Percentiles rank a stretch among this genome's conserved stretches.
phyloP scores from a whole-genome alignment of 2,888 invertebrate species.

The Cynaeus angustus region DNA sequence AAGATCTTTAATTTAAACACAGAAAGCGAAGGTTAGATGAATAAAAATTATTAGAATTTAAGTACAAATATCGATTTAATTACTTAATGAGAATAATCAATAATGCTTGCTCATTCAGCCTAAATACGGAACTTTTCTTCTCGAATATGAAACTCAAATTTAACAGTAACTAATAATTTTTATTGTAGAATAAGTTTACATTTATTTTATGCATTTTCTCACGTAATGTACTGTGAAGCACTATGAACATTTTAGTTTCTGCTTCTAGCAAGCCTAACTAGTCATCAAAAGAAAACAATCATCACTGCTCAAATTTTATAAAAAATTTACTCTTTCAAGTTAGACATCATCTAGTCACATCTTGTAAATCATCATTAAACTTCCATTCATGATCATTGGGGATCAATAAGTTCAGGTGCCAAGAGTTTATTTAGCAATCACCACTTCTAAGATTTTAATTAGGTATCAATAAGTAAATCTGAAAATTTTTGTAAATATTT shows the following conservation, averaged over 20 bases:
- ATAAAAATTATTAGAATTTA: conserved; percentile 24
- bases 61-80: conserved; percentile 38
- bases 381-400: conserved; percentile 22
- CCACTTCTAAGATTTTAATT: conserved; percentile 18
- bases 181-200: conserved; percentile 44
- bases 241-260: conserved; percentile 56
- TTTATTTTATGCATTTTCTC: conserved; percentile 46
- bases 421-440: conserved; percentile 29
- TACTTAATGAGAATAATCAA: conserved; percentile 31
- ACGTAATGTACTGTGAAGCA: conserved; percentile 40
- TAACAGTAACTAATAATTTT: conserved; percentile 28
- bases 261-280: conserved; percentile 31
- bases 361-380: conserved; percentile 8
- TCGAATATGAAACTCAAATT: conserved; percentile 16
- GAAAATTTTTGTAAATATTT: conserved; percentile 45
- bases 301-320: conserved; percentile 45
- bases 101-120: conserved; percentile 43
- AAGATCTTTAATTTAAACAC: conserved; percentile 19
- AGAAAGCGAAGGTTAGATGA: neutral
- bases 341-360: conserved; percentile 42
- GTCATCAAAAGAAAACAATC: conserved; percentile 36
- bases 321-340: conserved; percentile 28
- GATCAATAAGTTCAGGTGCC: conserved; percentile 45
- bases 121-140: conserved; percentile 25
- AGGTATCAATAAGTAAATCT: conserved; percentile 36